Evolutionary conservation across 2,797 vertebrate genomes (phyloP).

Genomic region (Acridotheres tristis): DNA sequence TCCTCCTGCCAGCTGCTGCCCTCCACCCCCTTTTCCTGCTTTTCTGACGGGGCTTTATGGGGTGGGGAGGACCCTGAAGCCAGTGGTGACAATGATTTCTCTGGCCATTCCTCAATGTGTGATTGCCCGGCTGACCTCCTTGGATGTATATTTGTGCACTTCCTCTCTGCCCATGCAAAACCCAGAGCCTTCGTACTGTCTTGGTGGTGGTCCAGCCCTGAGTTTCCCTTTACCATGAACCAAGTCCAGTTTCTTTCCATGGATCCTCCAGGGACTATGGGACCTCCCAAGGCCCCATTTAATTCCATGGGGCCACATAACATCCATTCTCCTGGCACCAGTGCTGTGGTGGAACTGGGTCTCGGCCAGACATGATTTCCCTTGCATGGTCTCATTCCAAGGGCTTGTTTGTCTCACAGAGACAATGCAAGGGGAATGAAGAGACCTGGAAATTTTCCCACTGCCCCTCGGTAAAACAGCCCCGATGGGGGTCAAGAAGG

Average conservation of each 20-base stretch:
- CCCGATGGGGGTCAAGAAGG: not conserved
- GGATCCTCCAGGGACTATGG: not conserved
- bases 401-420: not conserved
- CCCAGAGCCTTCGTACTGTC: not conserved
- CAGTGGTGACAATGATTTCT: not conserved
- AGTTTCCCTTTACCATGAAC: not conserved
- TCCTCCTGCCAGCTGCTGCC: not conserved
- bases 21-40: not conserved
- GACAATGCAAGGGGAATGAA: not conserved
- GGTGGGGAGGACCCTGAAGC: not conserved
- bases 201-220: not conserved
- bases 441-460: not conserved
- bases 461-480: not conserved
- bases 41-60: not conserved
- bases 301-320: not conserved
- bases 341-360: not conserved
- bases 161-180: not conserved
- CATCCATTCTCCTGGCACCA: not conserved
- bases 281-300: not conserved
- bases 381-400: accelerated
- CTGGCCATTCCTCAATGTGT: not conserved
- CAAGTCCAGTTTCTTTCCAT: not conserved
- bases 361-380: not conserved
- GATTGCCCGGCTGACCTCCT: not conserved
- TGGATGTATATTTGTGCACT: not conserved